Base-by-base conservation (phyloP, 2,797 vertebrate species). In the Odontamblyopus lacepedii region DNA sequence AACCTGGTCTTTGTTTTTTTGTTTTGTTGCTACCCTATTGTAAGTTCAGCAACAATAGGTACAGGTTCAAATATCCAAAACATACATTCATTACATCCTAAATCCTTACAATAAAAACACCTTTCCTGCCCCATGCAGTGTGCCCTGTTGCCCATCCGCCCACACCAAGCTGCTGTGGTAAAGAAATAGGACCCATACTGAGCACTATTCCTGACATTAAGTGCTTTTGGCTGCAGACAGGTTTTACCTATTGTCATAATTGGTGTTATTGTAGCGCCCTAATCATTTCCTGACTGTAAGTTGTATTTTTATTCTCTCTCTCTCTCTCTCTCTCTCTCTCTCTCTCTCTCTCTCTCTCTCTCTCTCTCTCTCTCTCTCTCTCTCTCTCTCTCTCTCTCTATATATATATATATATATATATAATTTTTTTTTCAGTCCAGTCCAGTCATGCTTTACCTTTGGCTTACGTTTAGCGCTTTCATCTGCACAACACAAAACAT, bases 271-370 rank as follows among this genome's bases (percentile, higher is more conserved):
- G 87, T 89, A 87, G 77, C 70, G 62, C 81, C 66, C 82, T 92
- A 93, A 94, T 92, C 86, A 81, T 83, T 91, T 90, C 90, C 91
- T 89, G 87, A 84, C 77, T 81, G 71, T 74, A 77, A 61, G 29
- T 60, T 19, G 35, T 38, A 38, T 38, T 38, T 38, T 38, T 38
- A n/a, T 1, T 23, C 23, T 23, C 23, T 23, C 23, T 23, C 23
- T 23, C 23, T 23, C 23, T 23, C 23, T 23, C 23, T 23, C 23
- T 23, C 23, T 23, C 1, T 23, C 23, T 23, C 23, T 23, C 23
- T 23, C 23, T 23, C 23, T 23, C 23, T 23, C 23, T 23, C 23
- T 23, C 23, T 23, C 23, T 23, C 23, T 23, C 23, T 23, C 23
- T 23, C 23, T 23, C 23, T 23, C 23, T 23, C 23, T 23, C 23